Conservation (phyloP, 1,140 invertebrate species). For the Protaetia brevitarsis region DNA sequence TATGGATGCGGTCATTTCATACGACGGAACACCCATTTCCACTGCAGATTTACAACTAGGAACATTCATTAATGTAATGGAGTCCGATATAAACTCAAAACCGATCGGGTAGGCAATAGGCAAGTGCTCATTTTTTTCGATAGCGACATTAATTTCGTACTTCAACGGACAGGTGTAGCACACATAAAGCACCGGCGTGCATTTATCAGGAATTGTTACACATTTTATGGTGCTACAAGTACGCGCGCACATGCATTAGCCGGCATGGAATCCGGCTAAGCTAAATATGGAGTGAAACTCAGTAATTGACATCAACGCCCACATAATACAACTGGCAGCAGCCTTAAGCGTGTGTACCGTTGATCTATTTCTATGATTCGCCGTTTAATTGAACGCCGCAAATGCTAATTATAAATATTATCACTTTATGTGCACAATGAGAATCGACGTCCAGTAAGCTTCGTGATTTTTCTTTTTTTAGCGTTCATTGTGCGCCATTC, state of each 20-base stretch:
- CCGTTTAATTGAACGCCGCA: not conserved
- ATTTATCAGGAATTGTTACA: slow-evolving; percentile 35
- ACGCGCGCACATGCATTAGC: slow-evolving; percentile 31
- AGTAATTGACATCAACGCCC: slow-evolving; percentile 44
- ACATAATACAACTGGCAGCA: slow-evolving; percentile 27
- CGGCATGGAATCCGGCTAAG: slow-evolving; percentile 35
- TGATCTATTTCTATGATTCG: slow-evolving; percentile 31
- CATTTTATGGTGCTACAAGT: slow-evolving; percentile 28
- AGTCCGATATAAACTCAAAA: slow-evolving; percentile 4
- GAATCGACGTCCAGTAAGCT: not conserved
- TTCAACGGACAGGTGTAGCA: slow-evolving; percentile 2
- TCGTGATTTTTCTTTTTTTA: not conserved
- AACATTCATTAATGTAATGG: not conserved
- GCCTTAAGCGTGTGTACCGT: slow-evolving; percentile 18
- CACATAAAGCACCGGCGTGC: slow-evolving; percentile 18
- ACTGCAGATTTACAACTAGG: not conserved
- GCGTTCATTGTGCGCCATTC: not conserved
- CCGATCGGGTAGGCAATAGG: not conserved
- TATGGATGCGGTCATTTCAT: not conserved
- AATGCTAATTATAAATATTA: not conserved
- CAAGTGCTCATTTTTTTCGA: slow-evolving; percentile 15
- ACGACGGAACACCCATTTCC: not conserved
- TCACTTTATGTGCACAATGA: not conserved
- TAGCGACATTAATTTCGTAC: not conserved
- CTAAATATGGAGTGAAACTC: slow-evolving; percentile 45